These are phyloP conservation scores for Lissocephala sabroskyi DNA, from an alignment of 2,888 invertebrate genomes.

Conservation along the genomic window DNA sequence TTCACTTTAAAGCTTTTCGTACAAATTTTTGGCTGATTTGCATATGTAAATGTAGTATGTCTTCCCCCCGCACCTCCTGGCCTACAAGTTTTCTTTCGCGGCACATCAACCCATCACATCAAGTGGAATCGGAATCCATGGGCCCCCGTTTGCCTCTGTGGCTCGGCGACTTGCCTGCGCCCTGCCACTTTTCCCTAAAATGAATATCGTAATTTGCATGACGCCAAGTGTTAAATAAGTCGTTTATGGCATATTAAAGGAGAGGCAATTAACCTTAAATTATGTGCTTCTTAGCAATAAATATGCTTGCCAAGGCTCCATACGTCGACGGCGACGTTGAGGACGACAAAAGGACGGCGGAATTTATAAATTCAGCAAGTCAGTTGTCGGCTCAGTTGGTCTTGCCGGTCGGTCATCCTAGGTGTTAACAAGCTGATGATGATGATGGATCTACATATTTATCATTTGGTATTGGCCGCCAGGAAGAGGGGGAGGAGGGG, in stretches of 20 bases:
- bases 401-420: too few species aligned
- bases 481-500: too few species aligned
- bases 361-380: too few species aligned
- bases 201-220: slow-evolving; percentile 59
- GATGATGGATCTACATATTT: too few species aligned
- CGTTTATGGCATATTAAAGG: slow-evolving; percentile 60
- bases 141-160: slow-evolving; percentile 9
- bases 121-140: slow-evolving; percentile 5
- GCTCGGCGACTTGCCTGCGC: slow-evolving; percentile 11
- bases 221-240: slow-evolving; percentile 59
- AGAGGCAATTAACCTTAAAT: slow-evolving; percentile 56
- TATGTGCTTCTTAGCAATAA: slow-evolving; percentile 23
- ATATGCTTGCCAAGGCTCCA: too few species aligned
- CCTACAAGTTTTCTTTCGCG: too few species aligned
- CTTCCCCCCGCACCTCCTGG: slow-evolving; percentile 18
- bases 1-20: background rate
- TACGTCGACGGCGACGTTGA: too few species aligned
- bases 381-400: too few species aligned
- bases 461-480: too few species aligned
- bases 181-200: slow-evolving; percentile 51
- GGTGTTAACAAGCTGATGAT: too few species aligned
- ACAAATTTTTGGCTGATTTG: slow-evolving; percentile 41
- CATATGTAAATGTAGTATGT: slow-evolving; percentile 58
- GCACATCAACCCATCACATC: too few species aligned
- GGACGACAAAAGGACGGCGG: too few species aligned